Percentiles rank a stretch among this genome's conserved stretches.
These are phyloP conservation scores for Chiroxiphia lanceolata DNA, from an alignment of 2,797 vertebrate genomes.

Conservation along the genomic window DNA sequence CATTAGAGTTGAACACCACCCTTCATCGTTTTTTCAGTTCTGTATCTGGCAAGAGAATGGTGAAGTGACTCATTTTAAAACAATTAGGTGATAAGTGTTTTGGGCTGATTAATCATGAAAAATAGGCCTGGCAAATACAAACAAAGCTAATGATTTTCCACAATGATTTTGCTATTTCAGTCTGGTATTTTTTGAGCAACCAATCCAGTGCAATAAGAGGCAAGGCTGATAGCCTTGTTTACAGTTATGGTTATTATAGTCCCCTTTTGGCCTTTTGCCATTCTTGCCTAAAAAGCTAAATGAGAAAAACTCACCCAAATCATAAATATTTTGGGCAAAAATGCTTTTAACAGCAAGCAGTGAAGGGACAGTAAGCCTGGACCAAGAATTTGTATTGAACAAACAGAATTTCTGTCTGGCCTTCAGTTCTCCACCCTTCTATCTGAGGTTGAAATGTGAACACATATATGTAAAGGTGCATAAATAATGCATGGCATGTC, in stretches of 20 bases:
- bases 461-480: background rate
- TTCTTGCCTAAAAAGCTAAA: background rate
- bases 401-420: background rate
- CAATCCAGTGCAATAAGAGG: background rate
- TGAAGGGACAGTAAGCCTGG: background rate
- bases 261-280: background rate
- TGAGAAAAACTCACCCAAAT: background rate
- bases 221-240: background rate
- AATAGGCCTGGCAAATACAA: background rate
- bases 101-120: background rate
- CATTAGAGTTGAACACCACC: background rate
- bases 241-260: background rate
- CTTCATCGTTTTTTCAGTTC: background rate
- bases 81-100: background rate
- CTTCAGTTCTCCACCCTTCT: background rate
- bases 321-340: background rate
- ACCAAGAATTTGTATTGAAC: background rate
- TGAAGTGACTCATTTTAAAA: background rate
- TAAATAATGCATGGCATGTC: background rate
- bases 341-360: background rate
- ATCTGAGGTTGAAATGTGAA: background rate
- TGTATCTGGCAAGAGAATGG: background rate
- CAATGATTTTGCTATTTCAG: background rate
- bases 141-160: background rate
- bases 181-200: background rate